Conservation (phyloP, 1,140 invertebrate genomes). For the Whitmania pigra region DNA sequence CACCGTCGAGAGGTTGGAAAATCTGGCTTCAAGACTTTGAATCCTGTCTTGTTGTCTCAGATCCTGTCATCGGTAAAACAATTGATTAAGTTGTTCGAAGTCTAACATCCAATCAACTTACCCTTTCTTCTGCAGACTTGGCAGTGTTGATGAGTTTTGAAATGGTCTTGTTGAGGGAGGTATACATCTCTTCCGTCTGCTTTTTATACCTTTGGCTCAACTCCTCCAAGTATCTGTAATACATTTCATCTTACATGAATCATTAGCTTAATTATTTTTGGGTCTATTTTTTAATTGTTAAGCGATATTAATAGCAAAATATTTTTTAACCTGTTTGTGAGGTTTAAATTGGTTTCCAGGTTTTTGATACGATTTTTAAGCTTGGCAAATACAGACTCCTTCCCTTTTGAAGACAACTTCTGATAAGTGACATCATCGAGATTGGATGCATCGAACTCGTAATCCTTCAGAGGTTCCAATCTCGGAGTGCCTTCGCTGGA, state of each 20-base stretch:
- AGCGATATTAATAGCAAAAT: neutral
- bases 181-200: conserved; percentile 87
- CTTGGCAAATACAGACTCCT: conserved; percentile 82
- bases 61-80: neutral
- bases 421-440: conserved; percentile 21
- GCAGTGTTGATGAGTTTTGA: conserved; percentile 16
- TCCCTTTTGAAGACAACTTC: conserved; percentile 13
- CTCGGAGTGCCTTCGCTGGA: neutral
- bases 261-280: neutral
- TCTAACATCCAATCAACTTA: neutral
- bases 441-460: neutral
- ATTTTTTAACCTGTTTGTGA: conserved; percentile 56
- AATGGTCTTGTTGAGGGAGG: conserved; percentile 66
- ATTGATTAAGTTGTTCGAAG: neutral
- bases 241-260: neutral
- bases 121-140: conserved; percentile 13
- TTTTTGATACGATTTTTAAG: conserved; percentile 88
- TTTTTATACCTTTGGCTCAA: conserved; percentile 82
- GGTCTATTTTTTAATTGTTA: neutral
- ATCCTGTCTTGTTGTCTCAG: conserved; percentile 24
- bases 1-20: conserved; percentile 3
- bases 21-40: conserved; percentile 8
- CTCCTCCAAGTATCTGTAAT: conserved; percentile 72
- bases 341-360: conserved; percentile 85
- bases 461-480: conserved; percentile 10